A percentile compares a stretch with the other conserved stretches of the same genome.
Evolutionary conservation across 2,888 invertebrate species (phyloP).

Genomic region (Elysia crispata): DNA sequence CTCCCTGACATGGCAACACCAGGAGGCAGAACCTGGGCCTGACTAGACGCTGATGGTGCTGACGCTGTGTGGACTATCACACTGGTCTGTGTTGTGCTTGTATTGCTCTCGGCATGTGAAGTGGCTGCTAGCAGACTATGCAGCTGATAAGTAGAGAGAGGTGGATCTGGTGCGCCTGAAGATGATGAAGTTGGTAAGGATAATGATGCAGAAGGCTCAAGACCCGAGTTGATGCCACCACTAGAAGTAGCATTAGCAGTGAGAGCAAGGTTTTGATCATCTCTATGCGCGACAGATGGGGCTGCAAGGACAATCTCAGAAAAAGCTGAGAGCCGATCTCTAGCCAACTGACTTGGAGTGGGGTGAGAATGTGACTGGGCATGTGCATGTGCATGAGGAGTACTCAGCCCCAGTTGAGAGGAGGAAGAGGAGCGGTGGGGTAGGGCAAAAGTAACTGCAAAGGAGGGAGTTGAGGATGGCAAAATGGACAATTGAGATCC

Average conservation of each 20-base stretch:
- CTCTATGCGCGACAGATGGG: conserved; percentile 31
- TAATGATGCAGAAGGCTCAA: background rate
- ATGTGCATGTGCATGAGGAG: conserved; percentile 23
- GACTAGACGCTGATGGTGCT: conserved; percentile 10
- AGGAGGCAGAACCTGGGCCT: conserved; percentile 10
- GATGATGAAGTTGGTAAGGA: conserved; percentile 13
- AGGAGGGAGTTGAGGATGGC: too few species aligned
- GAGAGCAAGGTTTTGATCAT: conserved; percentile 24
- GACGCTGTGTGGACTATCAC: conserved; percentile 75
- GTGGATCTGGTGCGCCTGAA: background rate
- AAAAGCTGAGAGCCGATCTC: conserved; percentile 46
- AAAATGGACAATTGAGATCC: too few species aligned
- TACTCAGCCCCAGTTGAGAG: conserved; percentile 19
- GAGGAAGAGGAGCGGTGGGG: background rate
- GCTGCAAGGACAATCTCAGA: conserved; percentile 41
- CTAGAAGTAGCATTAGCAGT: conserved; percentile 46
- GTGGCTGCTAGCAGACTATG: conserved; percentile 5
- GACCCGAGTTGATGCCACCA: conserved; percentile 48
- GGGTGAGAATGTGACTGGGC: conserved; percentile 20
- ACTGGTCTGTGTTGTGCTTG: conserved; percentile 68
- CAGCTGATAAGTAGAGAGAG: conserved; percentile 24
- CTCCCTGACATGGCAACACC: background rate
- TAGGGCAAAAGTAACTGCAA: background rate
- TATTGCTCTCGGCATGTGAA: background rate
- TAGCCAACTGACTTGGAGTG: conserved; percentile 41